Conservation (phyloP, 1,140 invertebrate genomes). For the Hyles vespertilio region DNA sequence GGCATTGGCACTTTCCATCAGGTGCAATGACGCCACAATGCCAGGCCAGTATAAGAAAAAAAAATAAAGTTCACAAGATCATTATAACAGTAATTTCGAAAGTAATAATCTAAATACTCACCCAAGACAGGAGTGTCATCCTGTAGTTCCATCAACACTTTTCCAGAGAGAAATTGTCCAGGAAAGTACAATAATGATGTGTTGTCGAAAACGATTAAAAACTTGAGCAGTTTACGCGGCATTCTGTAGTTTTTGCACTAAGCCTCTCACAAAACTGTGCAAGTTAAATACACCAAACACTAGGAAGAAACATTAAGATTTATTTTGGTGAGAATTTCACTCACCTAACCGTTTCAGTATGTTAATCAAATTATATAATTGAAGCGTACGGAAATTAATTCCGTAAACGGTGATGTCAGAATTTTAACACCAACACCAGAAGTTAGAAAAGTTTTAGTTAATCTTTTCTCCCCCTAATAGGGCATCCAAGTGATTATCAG, state of each 20-base stretch:
- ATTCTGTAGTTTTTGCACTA: slow-evolving; percentile 72
- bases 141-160: slow-evolving; percentile 93
- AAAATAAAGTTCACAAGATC: too few species aligned
- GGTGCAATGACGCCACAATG: too few species aligned
- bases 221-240: slow-evolving; percentile 93
- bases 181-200: slow-evolving; percentile 95
- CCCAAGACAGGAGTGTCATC: slow-evolving; percentile 93
- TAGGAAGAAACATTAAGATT: not conserved
- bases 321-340: not conserved
- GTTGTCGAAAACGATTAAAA: slow-evolving; percentile 95
- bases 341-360: slow-evolving; percentile 10
- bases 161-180: slow-evolving; percentile 92
- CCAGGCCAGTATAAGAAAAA: too few species aligned
- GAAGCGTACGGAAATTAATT: slow-evolving; percentile 6
- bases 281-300: not conserved
- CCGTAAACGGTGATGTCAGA: slow-evolving; percentile 4
- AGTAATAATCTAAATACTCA: slow-evolving; percentile 32
- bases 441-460: too few species aligned
- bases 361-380: slow-evolving; percentile 23
- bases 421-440: too few species aligned
- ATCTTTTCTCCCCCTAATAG: not conserved
- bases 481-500: slow-evolving; percentile 5
- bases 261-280: not conserved
- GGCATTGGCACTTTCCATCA: too few species aligned
- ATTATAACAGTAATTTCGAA: too few species aligned